Base-by-base conservation (phyloP, 2,888 invertebrate genomes). In the Coenonympha glycerion region DNA sequence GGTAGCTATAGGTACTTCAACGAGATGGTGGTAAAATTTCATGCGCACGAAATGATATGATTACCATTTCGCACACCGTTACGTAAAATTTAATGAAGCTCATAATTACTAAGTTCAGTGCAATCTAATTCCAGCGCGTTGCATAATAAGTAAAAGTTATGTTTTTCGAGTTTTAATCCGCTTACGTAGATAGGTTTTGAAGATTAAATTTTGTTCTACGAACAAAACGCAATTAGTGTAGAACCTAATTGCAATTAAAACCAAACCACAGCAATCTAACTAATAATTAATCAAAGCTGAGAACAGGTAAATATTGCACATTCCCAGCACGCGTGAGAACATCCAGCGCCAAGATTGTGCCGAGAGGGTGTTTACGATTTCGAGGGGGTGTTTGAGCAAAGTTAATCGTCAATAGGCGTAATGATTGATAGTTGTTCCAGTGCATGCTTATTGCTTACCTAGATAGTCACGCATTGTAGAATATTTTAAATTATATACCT, bases 251-350 rank as follows among this genome's bases (percentile, higher is more conserved):
- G 26, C n/a, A 40, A 24, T 24, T 13, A 24, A 13, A 15, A 16
- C n/a, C 5, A 9, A 24, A 24, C 11, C 8, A 39, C 15, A 19
- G 11, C 11, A 15, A 6, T 30, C 16, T 16, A 19, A 41, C 28
- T 19, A 41, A 30, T 41, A 41, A 41, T 41, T 41, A 28, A 19
- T 41, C 41, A 41, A 41, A 41, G 28, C 41, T 30, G 2, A 28
- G 41, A 19, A 11, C 11, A 41, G 19, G 41, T 41, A 19, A 30
- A 41, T 3, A 41, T 41, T 41, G 41, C 18, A 30, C 41, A 30
- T 41, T 41, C 41, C 1, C 18, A 8, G 11, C 41, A 41, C 30
- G 41, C 41, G 19, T 30, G 19, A 30, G 26, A 41, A 41, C 41
- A 28, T 8, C 11, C 3, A 30, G 5, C 39, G 11, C 15, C 24